Conservation (phyloP, 2,888 invertebrate genomes). For the Dryadula phaetusa region DNA sequence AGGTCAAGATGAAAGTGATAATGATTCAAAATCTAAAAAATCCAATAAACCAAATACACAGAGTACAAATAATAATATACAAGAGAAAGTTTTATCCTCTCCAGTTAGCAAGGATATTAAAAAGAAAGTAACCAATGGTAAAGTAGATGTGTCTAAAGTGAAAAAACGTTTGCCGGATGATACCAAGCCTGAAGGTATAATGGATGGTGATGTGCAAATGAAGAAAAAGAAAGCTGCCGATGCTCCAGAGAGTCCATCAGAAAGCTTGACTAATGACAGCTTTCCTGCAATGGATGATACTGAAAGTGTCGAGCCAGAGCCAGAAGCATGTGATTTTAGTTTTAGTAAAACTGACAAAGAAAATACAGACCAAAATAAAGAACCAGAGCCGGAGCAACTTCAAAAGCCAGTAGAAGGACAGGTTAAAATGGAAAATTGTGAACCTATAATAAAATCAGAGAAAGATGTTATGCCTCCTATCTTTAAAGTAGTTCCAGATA, state of each 20-base stretch:
- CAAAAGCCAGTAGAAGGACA: conserved; percentile 67
- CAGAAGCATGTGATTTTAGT: conserved; percentile 79
- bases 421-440: conserved; percentile 67
- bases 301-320: conserved; percentile 81
- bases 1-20: conserved; percentile 78
- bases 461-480: conserved; percentile 68
- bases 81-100: conserved; percentile 71
- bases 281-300: conserved; percentile 91
- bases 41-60: conserved; percentile 58
- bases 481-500: conserved; percentile 66
- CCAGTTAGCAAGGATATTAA: conserved; percentile 73
- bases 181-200: conserved; percentile 83
- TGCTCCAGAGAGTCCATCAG: conserved; percentile 90
- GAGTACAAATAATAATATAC: conserved; percentile 73
- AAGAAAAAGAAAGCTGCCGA: conserved; percentile 81
- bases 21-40: conserved; percentile 74
- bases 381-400: conserved; percentile 62
- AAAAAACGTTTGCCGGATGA: conserved; percentile 85
- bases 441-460: conserved; percentile 68
- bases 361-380: conserved; percentile 69
- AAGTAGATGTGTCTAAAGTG: conserved; percentile 82
- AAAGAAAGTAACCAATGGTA: conserved; percentile 78
- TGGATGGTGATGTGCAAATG: conserved; percentile 85
- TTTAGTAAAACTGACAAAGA: conserved; percentile 77
- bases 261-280: conserved; percentile 93